Percentiles rank a stretch among this genome's conserved stretches.
Evolutionary conservation across 2,888 invertebrate genomes (phyloP).

Genomic region (Melinopterus prodromus): DNA sequence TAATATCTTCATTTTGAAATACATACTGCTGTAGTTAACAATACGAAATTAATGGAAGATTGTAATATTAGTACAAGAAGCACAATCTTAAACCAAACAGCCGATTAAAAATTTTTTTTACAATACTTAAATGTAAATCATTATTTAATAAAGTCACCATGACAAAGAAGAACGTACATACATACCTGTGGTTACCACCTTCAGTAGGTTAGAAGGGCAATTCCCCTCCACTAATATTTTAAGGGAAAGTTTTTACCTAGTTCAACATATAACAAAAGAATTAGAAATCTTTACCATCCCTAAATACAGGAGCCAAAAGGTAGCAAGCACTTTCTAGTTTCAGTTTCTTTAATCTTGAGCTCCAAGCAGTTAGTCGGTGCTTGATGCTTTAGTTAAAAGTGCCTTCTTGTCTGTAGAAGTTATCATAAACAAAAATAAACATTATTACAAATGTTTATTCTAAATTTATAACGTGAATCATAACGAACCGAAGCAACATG

Average conservation of each 20-base stretch:
- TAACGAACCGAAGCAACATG: too few species aligned
- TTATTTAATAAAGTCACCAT: too few species aligned
- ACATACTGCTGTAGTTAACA: too few species aligned
- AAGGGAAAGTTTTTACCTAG: constrained; percentile 4
- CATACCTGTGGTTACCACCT: background rate
- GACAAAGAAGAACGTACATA: background rate
- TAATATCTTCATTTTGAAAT: too few species aligned
- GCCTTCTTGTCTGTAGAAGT: background rate
- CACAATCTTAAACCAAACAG: too few species aligned
- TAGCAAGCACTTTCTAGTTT: background rate
- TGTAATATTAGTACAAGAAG: too few species aligned
- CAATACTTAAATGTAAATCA: too few species aligned
- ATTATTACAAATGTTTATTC: too few species aligned
- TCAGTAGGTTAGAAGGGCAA: constrained; percentile 4
- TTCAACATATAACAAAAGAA: background rate
- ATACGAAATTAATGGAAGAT: too few species aligned
- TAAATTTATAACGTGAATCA: too few species aligned
- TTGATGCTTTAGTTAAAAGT: background rate
- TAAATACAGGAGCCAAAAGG: background rate
- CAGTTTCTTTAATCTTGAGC: background rate
- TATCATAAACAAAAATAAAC: background rate
- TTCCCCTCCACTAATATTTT: background rate
- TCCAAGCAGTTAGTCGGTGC: background rate
- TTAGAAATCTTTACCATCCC: background rate
- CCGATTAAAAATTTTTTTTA: too few species aligned